Conservation (phyloP, 1,140 invertebrate species). For the Drosophila kepulauana region DNA sequence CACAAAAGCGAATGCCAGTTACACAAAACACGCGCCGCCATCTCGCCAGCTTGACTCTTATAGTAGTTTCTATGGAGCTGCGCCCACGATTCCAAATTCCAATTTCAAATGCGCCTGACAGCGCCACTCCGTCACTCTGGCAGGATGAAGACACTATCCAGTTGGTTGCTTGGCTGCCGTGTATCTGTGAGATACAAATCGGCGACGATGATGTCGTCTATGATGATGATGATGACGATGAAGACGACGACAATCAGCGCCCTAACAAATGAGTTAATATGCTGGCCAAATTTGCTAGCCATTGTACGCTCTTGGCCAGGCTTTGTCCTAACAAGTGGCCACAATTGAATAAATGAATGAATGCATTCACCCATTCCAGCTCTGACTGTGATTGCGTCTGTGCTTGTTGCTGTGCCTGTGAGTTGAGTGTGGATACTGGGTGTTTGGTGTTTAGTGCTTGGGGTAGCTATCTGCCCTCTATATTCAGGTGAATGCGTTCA, state of each 20-base stretch:
- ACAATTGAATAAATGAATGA: constrained; percentile 83
- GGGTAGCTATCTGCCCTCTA: constrained; percentile 8
- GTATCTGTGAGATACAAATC: constrained; percentile 66
- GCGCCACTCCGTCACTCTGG: constrained; percentile 48
- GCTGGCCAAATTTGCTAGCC: constrained; percentile 61
- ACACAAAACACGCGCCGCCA: constrained; percentile 67
- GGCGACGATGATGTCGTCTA: constrained; percentile 37
- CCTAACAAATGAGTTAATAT: constrained; percentile 79
- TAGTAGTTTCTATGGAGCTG: constrained; percentile 42
- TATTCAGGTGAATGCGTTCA: constrained; percentile 61
- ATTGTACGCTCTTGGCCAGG: constrained; percentile 61
- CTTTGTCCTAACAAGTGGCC: constrained; percentile 78
- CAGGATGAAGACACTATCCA: constrained; percentile 28
- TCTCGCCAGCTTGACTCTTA: constrained; percentile 3
- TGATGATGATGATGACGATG: constrained; percentile 57
- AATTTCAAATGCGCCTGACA: constrained; percentile 83
- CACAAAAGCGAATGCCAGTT: constrained; percentile 74
- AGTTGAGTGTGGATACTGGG: not conserved
- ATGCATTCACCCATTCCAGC: constrained; percentile 51
- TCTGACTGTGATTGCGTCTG: constrained; percentile 8
- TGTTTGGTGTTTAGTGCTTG: constrained; percentile 6
- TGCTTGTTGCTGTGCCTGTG: too few relatives aligned
- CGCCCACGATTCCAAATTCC: constrained; percentile 44
- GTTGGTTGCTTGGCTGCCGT: constrained; percentile 22
- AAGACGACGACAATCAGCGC: constrained; percentile 71